These are phyloP conservation scores for Drosophila micromelanica DNA, from an alignment of 1,140 invertebrate species.

Conservation along the genomic window DNA sequence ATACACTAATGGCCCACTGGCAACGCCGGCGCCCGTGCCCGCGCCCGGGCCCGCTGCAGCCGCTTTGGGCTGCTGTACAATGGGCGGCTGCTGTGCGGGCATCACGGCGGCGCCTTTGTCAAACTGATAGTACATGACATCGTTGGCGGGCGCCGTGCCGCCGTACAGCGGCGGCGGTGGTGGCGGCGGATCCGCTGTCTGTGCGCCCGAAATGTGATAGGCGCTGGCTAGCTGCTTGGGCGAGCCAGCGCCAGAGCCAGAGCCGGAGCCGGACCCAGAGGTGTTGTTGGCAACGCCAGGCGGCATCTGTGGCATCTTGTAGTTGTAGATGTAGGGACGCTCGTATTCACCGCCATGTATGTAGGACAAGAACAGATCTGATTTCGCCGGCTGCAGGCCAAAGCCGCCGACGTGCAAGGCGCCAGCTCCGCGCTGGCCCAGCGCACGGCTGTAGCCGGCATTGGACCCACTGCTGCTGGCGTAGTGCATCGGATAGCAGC, in stretches of 20 bases:
- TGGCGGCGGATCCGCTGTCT: constrained; percentile 80
- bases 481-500: constrained; percentile 74
- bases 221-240: constrained; percentile 68
- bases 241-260: constrained; percentile 42
- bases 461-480: constrained; percentile 59
- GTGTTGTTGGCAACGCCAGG: constrained; percentile 30
- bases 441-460: constrained; percentile 53
- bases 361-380: constrained; percentile 82
- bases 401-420: constrained; percentile 26
- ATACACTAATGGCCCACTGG: constrained; percentile 78
- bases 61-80: constrained; percentile 79
- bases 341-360: constrained; percentile 77
- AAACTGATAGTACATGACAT: constrained; percentile 84
- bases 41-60: constrained; percentile 22
- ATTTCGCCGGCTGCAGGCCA: constrained; percentile 79
- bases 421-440: constrained; percentile 46
- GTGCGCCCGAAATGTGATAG: constrained; percentile 81
- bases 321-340: constrained; percentile 81
- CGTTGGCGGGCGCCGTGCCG: constrained; percentile 75
- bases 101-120: constrained; percentile 72
- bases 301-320: constrained; percentile 83
- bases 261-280: too few relatives aligned
- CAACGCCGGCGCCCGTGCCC: constrained; percentile 2
- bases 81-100: constrained; percentile 49
- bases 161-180: constrained; percentile 68